phyloP scores from a whole-genome alignment of 2,888 invertebrate species.

The Sussaba pulchella region DNA sequence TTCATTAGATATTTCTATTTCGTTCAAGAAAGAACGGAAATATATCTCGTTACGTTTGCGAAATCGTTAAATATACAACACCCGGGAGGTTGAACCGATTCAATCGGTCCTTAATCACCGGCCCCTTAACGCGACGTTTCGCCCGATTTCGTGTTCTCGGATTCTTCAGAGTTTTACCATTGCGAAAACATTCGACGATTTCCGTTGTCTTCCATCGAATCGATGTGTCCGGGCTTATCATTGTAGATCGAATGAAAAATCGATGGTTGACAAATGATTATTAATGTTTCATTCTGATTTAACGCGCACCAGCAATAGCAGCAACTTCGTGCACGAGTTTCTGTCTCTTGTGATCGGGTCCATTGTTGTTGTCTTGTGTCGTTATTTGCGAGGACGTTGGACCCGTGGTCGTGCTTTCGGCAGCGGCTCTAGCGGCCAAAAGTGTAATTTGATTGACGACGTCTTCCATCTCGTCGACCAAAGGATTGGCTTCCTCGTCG shows the following conservation, averaged over 20 bases:
- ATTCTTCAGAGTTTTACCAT: too few relatives aligned
- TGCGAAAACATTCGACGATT: too few relatives aligned
- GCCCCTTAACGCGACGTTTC: too few relatives aligned
- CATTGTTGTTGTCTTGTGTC: constrained; percentile 80
- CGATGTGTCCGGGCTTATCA: too few relatives aligned
- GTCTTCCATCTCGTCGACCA: constrained; percentile 93
- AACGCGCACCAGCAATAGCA: constrained; percentile 80
- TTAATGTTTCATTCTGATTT: constrained; percentile 17
- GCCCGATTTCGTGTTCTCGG: too few relatives aligned
- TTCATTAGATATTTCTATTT: constrained; percentile 64
- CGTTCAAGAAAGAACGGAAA: constrained; percentile 33
- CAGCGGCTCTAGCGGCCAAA: constrained; percentile 91
- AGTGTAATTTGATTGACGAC: constrained; percentile 93
- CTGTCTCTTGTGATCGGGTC: constrained; percentile 79
- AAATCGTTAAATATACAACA: constrained; percentile 57
- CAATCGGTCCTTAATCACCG: too few relatives aligned
- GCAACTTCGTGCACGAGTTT: constrained; percentile 80
- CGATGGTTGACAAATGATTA: too few relatives aligned
- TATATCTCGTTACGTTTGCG: constrained; percentile 43
- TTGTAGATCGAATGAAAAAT: too few relatives aligned
- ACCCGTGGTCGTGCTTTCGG: constrained; percentile 85
- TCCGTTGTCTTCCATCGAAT: too few relatives aligned
- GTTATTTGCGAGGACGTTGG: constrained; percentile 53
- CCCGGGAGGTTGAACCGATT: not conserved
- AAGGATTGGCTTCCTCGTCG: constrained; percentile 83